Evolutionary conservation across 2,888 invertebrate species (phyloP).

Genomic region (Orchestes rusci): DNA sequence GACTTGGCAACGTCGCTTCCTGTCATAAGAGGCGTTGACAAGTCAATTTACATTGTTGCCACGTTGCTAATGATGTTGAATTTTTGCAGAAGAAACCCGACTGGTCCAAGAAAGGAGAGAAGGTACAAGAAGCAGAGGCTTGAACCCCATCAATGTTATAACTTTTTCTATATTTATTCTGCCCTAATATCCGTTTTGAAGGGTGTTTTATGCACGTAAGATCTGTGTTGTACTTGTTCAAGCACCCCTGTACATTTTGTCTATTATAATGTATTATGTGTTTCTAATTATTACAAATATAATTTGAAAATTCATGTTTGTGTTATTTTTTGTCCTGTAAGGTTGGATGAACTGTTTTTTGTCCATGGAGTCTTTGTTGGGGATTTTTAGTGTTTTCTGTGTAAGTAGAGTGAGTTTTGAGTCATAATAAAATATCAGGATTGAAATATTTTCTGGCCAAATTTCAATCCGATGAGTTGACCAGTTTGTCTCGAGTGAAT

Average conservation of each 20-base stretch:
- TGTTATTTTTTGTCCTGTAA: conserved; percentile 13
- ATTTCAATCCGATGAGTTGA: too few relatives aligned
- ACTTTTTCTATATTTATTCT: conserved; percentile 8
- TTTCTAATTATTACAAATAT: conserved; percentile 16
- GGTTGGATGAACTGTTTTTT: too few relatives aligned
- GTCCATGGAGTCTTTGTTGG: too few relatives aligned
- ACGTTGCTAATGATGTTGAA: too few relatives aligned
- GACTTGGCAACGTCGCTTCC: too few relatives aligned
- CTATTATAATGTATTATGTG: conserved; percentile 21
- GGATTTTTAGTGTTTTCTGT: too few relatives aligned
- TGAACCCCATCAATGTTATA: conserved; percentile 46
- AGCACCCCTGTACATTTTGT: conserved; percentile 20
- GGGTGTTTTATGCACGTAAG: conserved; percentile 19
- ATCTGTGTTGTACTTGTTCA: conserved; percentile 16
- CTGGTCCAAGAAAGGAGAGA: conserved; percentile 87
- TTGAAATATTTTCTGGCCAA: too few relatives aligned
- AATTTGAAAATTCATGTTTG: conserved; percentile 5
- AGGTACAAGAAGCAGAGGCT: conserved; percentile 83
- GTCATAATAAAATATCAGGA: too few relatives aligned
- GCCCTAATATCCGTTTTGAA: conserved; percentile 8
- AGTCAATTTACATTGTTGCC: too few relatives aligned
- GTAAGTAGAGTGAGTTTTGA: too few relatives aligned
- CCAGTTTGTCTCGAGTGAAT: too few relatives aligned
- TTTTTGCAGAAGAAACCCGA: conserved; percentile 87
- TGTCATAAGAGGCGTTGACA: too few relatives aligned